Base-by-base conservation (phyloP, 2,888 invertebrate species). In the Busseola fusca region DNA sequence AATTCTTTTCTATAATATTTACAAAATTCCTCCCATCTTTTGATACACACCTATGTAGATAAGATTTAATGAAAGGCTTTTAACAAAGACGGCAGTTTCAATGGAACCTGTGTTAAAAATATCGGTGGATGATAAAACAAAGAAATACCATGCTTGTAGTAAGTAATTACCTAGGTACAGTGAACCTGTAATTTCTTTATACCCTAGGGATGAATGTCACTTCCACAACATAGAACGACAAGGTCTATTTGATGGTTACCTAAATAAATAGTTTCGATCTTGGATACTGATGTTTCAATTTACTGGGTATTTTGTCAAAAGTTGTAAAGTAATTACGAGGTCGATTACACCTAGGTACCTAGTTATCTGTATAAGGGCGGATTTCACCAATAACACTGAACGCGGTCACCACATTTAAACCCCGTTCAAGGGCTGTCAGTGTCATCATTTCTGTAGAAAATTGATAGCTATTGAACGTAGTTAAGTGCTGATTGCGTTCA, bases 1-100 rank as follows among this genome's bases (percentile, higher is more conserved):
- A 91, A 92, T 89, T 90, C 87, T 85, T 91, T 82, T 81, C 87
- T 92, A 87, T 89, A 87, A 76, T 91, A 95, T 95, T 93, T 95
- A 95, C 95, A 95, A 90, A 93, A 91, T 90, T 89, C 86, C 87
- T 87, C 83, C 83, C 86, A 81, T 85, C 86, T 87, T 87, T 88
- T 87, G 86, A 87, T 89, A 90, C 89, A 87, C 84, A 86, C 84
- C 30, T 72, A 78, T 42, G 85, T 88, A 87, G 81, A 82, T 84
- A 80, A 76, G 56, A 81, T 75, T 74, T 66, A 60, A 67, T 74
- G 69, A 76, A 75, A 73, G 73, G 71, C 67, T 76, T 60, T 52
- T 30, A 62, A 63, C 68, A 80, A 69, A 84, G 72, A 42, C 48
- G 56, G 63, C 65, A 80, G 78, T 76, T 78, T 69, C 69, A 74